Evolutionary conservation across 2,888 invertebrate genomes (phyloP).

Genomic region (Ophion obscuratus): DNA sequence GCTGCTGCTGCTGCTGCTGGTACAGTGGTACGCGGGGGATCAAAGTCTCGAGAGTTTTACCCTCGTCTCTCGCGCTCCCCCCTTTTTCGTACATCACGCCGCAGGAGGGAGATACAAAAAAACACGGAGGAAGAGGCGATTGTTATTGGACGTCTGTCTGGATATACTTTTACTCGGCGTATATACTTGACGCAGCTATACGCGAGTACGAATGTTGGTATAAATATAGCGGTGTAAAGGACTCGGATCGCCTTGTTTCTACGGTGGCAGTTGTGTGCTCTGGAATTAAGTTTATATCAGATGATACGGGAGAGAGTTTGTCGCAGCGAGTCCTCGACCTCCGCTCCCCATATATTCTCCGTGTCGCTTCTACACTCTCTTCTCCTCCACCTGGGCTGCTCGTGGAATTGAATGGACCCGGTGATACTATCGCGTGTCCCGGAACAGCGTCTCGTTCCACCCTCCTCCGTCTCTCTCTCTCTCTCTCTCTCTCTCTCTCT

Average conservation of each 20-base stretch:
- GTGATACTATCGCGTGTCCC: conserved; percentile 63
- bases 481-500: conserved; percentile 3
- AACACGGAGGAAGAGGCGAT: conserved; percentile 46
- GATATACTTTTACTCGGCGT: background rate
- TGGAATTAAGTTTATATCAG: conserved; percentile 67
- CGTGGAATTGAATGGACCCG: conserved; percentile 65
- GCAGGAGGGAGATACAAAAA: background rate
- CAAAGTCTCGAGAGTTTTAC: conserved; percentile 43
- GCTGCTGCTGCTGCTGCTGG: background rate
- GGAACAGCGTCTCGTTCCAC: conserved; percentile 72
- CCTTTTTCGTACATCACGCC: conserved; percentile 28
- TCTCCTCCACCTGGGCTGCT: conserved; percentile 44
- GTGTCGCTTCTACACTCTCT: conserved; percentile 17
- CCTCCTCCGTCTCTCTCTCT: conserved; percentile 62
- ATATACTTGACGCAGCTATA: background rate
- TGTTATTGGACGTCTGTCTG: conserved; percentile 62
- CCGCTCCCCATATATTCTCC: conserved; percentile 14
- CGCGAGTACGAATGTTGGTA: background rate
- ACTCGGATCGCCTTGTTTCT: conserved; percentile 26
- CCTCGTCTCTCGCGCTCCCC: conserved; percentile 29
- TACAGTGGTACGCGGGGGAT: conserved; percentile 33
- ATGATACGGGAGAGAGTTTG: conserved; percentile 59
- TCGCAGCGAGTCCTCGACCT: conserved; percentile 27
- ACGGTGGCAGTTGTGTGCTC: conserved; percentile 59
- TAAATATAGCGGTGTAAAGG: background rate